These are phyloP conservation scores for Somateria mollissima DNA, from an alignment of 2,797 vertebrate species.

Conservation along the genomic window DNA sequence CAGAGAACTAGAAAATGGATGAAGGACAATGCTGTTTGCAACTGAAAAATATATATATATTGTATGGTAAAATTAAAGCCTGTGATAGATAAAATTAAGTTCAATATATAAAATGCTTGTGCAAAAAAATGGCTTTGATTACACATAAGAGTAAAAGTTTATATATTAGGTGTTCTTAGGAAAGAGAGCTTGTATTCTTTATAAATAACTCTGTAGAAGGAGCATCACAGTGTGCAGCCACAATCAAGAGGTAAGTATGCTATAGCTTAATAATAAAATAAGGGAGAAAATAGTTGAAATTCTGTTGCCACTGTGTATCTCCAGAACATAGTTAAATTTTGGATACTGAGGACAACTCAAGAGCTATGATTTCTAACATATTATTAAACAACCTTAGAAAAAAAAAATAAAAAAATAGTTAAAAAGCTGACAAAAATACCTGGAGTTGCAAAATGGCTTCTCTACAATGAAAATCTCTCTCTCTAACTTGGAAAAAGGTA, in stretches of 20 bases:
- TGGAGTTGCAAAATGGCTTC: background rate
- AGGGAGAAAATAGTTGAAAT: background rate
- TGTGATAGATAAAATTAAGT: background rate
- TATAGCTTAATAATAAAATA: background rate
- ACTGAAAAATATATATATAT: background rate
- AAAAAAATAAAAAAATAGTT: background rate
- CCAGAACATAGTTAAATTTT: background rate
- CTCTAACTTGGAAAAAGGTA: background rate
- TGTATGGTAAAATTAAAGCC: background rate
- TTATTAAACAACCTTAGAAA: background rate
- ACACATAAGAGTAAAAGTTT: background rate
- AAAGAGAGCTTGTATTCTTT: background rate
- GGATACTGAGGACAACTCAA: background rate
- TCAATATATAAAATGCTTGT: background rate
- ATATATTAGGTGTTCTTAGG: background rate
- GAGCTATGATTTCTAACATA: background rate
- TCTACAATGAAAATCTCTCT: background rate
- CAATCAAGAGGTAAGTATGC: background rate
- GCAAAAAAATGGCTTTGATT: background rate
- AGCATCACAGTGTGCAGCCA: background rate
- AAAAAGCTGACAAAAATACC: background rate
- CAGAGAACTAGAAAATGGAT: background rate
- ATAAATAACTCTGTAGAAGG: background rate
- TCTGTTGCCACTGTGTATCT: background rate
- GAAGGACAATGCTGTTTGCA: background rate